phyloP scores from a whole-genome alignment of 2,797 vertebrate species.

The Malurus splendens region DNA sequence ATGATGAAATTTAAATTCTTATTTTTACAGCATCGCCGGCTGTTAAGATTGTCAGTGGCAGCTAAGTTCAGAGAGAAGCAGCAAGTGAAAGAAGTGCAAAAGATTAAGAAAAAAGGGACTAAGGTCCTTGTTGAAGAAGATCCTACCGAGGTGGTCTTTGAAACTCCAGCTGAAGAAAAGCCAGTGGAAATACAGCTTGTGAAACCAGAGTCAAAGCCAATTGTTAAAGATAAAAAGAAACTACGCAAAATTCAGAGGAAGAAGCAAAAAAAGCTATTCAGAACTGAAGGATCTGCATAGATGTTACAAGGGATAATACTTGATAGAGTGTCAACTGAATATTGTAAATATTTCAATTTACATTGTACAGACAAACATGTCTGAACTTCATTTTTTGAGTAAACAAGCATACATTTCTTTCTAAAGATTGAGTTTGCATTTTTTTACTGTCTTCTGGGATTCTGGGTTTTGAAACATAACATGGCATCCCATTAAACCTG shows the following conservation, averaged over 20 bases:
- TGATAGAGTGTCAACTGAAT: neutral
- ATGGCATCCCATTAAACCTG: neutral
- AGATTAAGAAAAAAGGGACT: conserved; percentile 73
- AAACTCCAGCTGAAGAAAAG: conserved; percentile 80
- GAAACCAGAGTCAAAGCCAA: conserved; percentile 72
- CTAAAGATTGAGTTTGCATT: neutral
- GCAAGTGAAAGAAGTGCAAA: conserved; percentile 87
- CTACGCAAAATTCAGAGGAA: conserved; percentile 84
- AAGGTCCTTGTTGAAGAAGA: conserved; percentile 74
- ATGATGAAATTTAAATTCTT: neutral
- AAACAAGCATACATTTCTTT: neutral
- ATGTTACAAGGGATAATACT: neutral
- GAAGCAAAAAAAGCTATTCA: conserved; percentile 61
- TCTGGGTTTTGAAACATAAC: neutral
- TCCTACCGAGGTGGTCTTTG: conserved; percentile 86
- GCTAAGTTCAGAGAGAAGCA: conserved; percentile 86
- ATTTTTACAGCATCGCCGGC: conserved; percentile 78
- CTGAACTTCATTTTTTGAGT: neutral
- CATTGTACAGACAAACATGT: neutral
- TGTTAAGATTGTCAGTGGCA: conserved; percentile 79
- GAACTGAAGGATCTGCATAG: conserved; percentile 44
- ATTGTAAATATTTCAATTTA: conserved; percentile 36
- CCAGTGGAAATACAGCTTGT: conserved; percentile 76
- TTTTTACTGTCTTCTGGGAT: neutral
- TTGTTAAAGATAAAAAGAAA: conserved; percentile 78